Evolutionary conservation across 2,113 vertebrate species (phyloP).

Genomic region (Peromyscus polionotus): DNA sequence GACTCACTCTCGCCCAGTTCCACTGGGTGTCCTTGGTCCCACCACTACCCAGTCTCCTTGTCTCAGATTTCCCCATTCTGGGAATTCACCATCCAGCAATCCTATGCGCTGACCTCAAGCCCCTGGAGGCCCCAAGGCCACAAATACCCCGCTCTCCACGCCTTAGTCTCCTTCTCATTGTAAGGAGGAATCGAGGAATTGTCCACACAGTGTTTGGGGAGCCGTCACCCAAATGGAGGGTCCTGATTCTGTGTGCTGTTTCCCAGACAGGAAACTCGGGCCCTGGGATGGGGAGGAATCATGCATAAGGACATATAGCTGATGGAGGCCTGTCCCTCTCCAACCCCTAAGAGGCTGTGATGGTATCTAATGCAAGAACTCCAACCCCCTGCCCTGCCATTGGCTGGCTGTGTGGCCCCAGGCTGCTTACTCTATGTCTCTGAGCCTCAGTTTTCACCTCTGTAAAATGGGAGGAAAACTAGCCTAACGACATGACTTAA

Average conservation of each 20-base stretch:
- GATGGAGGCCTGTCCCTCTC: neutral
- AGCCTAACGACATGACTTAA: too few relatives aligned
- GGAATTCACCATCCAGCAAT: neutral
- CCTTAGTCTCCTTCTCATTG: slow-evolving; percentile 32
- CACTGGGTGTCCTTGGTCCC: neutral
- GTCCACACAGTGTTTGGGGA: neutral
- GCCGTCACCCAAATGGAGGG: neutral
- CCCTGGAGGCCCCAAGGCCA: neutral
- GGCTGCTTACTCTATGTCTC: neutral
- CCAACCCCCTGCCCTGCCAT: neutral
- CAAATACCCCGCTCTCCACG: neutral
- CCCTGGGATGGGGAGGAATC: neutral
- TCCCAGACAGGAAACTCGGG: neutral
- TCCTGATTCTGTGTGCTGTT: neutral
- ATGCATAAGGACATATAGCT: rapidly evolving
- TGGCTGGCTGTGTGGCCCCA: neutral
- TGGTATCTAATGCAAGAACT: neutral
- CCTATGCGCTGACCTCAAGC: neutral
- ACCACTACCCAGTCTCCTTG: neutral
- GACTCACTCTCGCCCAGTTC: neutral
- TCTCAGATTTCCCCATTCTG: neutral
- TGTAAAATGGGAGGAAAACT: neutral
- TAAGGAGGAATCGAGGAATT: neutral
- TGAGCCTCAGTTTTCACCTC: slow-evolving; percentile 34
- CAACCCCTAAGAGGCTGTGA: neutral